Percentiles rank a stretch among this genome's conserved stretches.
These are phyloP conservation scores for Galendromus occidentalis DNA, from an alignment of 1,140 invertebrate genomes.

Conservation along the genomic window DNA sequence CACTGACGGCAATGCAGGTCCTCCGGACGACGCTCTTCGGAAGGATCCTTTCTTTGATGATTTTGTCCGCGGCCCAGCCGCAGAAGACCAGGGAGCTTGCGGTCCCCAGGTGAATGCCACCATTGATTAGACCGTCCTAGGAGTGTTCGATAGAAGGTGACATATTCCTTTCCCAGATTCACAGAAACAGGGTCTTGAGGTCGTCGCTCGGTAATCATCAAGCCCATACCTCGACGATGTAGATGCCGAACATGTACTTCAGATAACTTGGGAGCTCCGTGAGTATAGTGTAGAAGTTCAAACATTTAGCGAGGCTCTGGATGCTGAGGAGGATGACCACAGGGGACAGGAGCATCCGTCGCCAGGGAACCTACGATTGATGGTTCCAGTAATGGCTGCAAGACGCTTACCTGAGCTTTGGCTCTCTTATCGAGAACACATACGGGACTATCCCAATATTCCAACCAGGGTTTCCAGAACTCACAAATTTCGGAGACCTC, in stretches of 20 bases:
- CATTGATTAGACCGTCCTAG: conserved; percentile 1
- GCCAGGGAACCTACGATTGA: neutral
- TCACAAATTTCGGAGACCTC: neutral
- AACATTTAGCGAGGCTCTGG: neutral
- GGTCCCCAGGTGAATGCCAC: neutral
- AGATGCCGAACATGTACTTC: neutral
- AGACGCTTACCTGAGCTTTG: neutral
- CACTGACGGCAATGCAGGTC: neutral
- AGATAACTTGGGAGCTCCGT: neutral
- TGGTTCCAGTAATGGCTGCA: neutral
- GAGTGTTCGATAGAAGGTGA: neutral
- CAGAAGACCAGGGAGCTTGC: neutral
- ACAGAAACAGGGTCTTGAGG: neutral
- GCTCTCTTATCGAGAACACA: neutral
- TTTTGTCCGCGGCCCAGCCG: neutral
- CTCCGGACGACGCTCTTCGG: neutral
- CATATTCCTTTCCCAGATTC: neutral
- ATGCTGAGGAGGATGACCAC: neutral
- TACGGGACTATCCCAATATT: neutral
- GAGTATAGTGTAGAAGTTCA: neutral
- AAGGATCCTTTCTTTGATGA: neutral
- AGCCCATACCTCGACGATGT: neutral
- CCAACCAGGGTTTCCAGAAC: neutral
- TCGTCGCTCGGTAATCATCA: neutral
- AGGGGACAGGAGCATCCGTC: neutral